Percentiles rank a stretch among this genome's conserved stretches.
Evolutionary conservation across 2,888 invertebrate species (phyloP).

Genomic region (Strigamia crassipes): DNA sequence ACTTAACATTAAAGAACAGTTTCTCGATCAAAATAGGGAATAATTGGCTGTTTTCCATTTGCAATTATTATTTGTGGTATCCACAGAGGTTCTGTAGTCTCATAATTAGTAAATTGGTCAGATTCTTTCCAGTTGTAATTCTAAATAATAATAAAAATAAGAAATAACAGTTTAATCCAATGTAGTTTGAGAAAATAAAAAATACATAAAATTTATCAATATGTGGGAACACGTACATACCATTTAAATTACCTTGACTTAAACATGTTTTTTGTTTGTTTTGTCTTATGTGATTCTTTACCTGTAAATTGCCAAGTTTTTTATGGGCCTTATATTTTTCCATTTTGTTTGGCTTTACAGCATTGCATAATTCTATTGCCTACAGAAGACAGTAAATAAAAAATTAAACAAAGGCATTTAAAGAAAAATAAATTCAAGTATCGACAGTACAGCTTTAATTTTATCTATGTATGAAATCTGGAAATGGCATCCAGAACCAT

Average conservation of each 20-base stretch:
- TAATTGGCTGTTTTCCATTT: neutral
- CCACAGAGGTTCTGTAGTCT: neutral
- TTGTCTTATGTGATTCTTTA: neutral
- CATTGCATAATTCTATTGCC: neutral
- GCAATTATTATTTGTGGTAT: neutral
- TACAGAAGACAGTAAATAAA: neutral
- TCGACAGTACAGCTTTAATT: neutral
- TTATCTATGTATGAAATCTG: constrained; percentile 55
- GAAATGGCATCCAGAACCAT: constrained; percentile 62
- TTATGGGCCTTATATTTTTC: neutral
- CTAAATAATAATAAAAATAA: neutral
- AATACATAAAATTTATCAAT: no score
- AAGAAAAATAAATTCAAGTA: neutral
- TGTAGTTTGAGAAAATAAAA: no score
- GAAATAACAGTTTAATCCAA: no score
- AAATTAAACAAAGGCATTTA: neutral
- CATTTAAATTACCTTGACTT: no score
- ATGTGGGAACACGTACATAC: no score
- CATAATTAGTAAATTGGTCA: neutral
- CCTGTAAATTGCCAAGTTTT: neutral
- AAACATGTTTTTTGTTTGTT: neutral
- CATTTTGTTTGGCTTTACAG: neutral
- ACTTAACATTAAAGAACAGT: neutral
- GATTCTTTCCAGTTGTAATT: neutral
- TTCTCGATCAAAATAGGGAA: neutral